Evolutionary conservation across 2,888 invertebrate genomes (phyloP).

Genomic region (Drosophila macrothrix): DNA sequence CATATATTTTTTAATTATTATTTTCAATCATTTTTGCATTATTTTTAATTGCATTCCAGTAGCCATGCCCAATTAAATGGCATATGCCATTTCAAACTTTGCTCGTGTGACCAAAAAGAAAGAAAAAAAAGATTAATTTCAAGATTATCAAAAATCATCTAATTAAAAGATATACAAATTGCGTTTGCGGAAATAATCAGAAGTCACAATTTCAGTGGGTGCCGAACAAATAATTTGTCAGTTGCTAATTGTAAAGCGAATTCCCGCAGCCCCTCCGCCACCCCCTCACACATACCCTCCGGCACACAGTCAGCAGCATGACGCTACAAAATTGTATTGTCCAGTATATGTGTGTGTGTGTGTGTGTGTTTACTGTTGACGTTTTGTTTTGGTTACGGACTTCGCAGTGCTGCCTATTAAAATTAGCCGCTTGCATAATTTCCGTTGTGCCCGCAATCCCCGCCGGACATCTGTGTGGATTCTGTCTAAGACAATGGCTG

Average conservation of each 20-base stretch:
- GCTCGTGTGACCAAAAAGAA: neutral
- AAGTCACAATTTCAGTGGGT: conserved; percentile 13
- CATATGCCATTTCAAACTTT: neutral
- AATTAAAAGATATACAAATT: conserved; percentile 14
- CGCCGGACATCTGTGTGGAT: conserved; percentile 21
- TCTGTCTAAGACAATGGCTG: conserved; percentile 45
- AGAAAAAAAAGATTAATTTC: neutral
- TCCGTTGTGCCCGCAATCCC: conserved; percentile 20
- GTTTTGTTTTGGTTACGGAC: conserved; percentile 71
- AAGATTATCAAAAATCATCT: conserved; percentile 3
- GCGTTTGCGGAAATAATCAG: conserved; percentile 21
- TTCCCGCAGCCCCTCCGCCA: neutral
- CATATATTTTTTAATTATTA: neutral
- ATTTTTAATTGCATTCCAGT: neutral
- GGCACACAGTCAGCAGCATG: conserved; percentile 33
- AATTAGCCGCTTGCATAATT: conserved; percentile 70
- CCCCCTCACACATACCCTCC: neutral
- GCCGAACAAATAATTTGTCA: conserved; percentile 22
- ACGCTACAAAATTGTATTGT: conserved; percentile 42
- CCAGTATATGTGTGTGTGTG: neutral
- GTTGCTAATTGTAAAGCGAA: conserved; percentile 11
- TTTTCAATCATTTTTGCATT: neutral
- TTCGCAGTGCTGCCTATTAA: conserved; percentile 71
- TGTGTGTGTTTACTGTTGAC: conserved; percentile 22
- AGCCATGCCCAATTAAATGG: neutral